phyloP scores from a whole-genome alignment of 1,140 invertebrate species.

The Drosophila pseudoobscura region DNA sequence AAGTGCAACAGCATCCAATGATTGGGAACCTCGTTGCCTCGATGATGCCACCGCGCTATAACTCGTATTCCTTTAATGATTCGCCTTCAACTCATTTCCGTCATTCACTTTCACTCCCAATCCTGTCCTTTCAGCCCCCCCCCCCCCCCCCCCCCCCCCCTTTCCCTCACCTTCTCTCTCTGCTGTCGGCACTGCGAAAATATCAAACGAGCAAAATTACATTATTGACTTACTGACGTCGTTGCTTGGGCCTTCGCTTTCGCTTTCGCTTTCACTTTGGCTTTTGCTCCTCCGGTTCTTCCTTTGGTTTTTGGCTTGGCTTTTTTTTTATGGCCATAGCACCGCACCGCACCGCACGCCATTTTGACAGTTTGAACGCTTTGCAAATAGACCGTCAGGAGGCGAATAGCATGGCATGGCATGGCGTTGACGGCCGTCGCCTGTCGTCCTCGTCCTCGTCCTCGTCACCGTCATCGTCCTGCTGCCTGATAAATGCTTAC shows the following conservation, averaged over 20 bases:
- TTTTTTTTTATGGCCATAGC: slow-evolving; percentile 39
- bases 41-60: too few relatives aligned
- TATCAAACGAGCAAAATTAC: slow-evolving; percentile 71
- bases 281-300: slow-evolving; percentile 14
- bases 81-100: too few relatives aligned
- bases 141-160: not conserved
- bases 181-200: slow-evolving; percentile 37
- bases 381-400: slow-evolving; percentile 59
- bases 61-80: too few relatives aligned
- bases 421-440: slow-evolving; percentile 57
- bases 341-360: slow-evolving; percentile 60
- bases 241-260: slow-evolving; percentile 29
- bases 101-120: too few relatives aligned
- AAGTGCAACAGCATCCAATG: too few relatives aligned
- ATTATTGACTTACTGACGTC: slow-evolving; percentile 72
- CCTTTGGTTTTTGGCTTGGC: slow-evolving; percentile 1
- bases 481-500: slow-evolving; percentile 39
- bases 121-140: not conserved
- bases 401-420: slow-evolving; percentile 1
- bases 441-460: slow-evolving; percentile 13
- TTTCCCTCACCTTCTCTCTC: not conserved
- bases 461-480: slow-evolving; percentile 15
- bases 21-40: too few relatives aligned
- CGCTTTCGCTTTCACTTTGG: slow-evolving; percentile 28
- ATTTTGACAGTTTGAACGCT: slow-evolving; percentile 74